A percentile compares a stretch with the other conserved stretches of the same genome.
Conservation (phyloP, 1,140 invertebrate genomes). For the Panagrolaimus sp. region DNA sequence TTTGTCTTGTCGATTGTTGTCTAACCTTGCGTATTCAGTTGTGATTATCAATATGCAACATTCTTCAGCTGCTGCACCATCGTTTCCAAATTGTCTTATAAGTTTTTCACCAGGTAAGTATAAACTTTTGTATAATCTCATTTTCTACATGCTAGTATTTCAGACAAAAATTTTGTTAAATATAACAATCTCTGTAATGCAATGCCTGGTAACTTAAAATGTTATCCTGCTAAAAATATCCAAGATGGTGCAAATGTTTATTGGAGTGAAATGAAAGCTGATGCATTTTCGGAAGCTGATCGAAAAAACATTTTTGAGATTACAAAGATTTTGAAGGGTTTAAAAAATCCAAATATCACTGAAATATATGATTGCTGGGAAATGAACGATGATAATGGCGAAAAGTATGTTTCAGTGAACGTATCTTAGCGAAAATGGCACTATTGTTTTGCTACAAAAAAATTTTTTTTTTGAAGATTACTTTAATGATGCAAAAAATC, state of each 20-base stretch:
- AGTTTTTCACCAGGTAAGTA: too few relatives aligned
- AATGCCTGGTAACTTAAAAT: too few relatives aligned
- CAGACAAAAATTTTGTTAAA: constrained; percentile 91
- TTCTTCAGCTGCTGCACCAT: too few relatives aligned
- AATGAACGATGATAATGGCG: constrained; percentile 70
- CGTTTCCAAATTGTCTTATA: too few relatives aligned
- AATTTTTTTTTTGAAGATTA: too few relatives aligned
- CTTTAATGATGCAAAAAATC: too few relatives aligned
- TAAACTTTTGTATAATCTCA: constrained; percentile 44
- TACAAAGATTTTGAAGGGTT: constrained; percentile 96
- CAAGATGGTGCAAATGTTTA: constrained; percentile 95
- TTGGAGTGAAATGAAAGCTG: constrained; percentile 89
- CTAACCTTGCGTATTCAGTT: too few relatives aligned
- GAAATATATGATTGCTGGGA: constrained; percentile 99
- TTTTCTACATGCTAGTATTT: constrained; percentile 57
- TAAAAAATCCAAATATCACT: constrained; percentile 98
- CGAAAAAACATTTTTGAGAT: constrained; percentile 91
- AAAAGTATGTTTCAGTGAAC: constrained; percentile 59
- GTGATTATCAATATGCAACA: too few relatives aligned
- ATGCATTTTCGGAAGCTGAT: constrained; percentile 68
- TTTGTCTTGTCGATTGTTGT: too few relatives aligned
- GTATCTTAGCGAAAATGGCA: too few relatives aligned
- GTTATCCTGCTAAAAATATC: constrained; percentile 92
- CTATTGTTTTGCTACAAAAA: too few relatives aligned
- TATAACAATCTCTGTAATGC: too few relatives aligned